These are phyloP conservation scores for Teleogryllus occipitalis DNA, from an alignment of 1,140 invertebrate species.

Conservation along the genomic window DNA sequence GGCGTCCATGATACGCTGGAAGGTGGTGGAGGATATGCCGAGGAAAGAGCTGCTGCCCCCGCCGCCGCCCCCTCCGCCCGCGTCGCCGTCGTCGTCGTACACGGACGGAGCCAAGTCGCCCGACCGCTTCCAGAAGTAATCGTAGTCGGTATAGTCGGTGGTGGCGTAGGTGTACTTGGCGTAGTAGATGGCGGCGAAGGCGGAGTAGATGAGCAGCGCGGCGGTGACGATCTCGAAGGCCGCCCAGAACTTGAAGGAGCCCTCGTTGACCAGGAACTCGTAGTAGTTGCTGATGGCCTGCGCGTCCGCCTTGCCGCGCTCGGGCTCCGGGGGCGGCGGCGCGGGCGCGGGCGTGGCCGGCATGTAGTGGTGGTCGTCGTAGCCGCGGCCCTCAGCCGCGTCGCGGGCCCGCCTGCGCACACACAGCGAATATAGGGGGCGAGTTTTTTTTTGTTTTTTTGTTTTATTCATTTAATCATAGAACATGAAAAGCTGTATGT, in stretches of 20 bases:
- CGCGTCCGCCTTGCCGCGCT: background rate
- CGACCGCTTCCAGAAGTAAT: conserved; percentile 14
- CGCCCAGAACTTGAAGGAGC: conserved; percentile 80
- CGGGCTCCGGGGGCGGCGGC: background rate
- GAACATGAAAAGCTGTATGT: no score
- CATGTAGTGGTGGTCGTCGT: conserved; percentile 6
- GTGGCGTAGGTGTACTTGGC: conserved; percentile 72
- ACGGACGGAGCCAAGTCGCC: conserved; percentile 22
- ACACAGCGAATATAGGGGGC: background rate
- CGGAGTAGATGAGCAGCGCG: conserved; percentile 66
- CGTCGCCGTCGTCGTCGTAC: conserved; percentile 13
- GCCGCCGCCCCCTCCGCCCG: background rate
- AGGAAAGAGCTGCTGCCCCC: conserved; percentile 26
- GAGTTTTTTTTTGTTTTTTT: no score
- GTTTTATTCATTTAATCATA: no score
- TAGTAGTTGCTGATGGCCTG: conserved; percentile 49
- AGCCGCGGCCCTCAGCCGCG: background rate
- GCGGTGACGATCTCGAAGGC: conserved; percentile 73
- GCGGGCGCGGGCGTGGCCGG: background rate
- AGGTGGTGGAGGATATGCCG: conserved; percentile 31
- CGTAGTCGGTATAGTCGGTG: conserved; percentile 54
- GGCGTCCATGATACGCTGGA: conserved; percentile 40
- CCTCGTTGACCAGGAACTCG: conserved; percentile 75
- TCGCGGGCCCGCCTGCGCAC: background rate
- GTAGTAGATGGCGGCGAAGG: conserved; percentile 74